phyloP scores from a whole-genome alignment of 2,113 vertebrate species.

The Alaudala cheleensis region DNA sequence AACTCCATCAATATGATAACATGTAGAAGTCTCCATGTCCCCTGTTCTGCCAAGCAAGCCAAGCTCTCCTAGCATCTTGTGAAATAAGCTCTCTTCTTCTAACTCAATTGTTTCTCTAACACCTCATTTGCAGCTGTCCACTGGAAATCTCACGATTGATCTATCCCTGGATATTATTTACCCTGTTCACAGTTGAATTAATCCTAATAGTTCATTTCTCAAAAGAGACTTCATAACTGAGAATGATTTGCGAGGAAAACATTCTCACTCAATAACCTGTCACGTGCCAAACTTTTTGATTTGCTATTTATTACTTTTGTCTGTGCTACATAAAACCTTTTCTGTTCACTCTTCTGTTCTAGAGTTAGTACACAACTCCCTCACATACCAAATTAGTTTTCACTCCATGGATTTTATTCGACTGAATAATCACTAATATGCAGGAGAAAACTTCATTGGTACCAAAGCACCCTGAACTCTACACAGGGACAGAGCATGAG shows the following conservation, averaged over 20 bases:
- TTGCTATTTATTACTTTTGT: neutral
- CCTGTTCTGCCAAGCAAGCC: neutral
- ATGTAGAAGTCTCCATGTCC: neutral
- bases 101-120: neutral
- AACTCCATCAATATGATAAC: neutral
- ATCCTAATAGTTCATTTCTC: neutral
- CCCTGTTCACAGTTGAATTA: neutral
- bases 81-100: neutral
- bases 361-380: neutral
- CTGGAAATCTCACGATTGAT: neutral
- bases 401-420: neutral
- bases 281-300: neutral
- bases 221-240: neutral
- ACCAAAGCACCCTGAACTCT: neutral
- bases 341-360: neutral
- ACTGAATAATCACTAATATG: neutral
- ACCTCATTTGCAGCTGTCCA: neutral
- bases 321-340: neutral
- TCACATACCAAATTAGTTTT: neutral
- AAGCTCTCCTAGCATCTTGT: neutral
- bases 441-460: neutral
- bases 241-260: neutral
- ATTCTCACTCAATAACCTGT: neutral
- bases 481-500: neutral
- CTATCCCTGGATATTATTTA: neutral